phyloP scores from a whole-genome alignment of 2,797 vertebrate species.

The Silurus lanzhouensis region DNA sequence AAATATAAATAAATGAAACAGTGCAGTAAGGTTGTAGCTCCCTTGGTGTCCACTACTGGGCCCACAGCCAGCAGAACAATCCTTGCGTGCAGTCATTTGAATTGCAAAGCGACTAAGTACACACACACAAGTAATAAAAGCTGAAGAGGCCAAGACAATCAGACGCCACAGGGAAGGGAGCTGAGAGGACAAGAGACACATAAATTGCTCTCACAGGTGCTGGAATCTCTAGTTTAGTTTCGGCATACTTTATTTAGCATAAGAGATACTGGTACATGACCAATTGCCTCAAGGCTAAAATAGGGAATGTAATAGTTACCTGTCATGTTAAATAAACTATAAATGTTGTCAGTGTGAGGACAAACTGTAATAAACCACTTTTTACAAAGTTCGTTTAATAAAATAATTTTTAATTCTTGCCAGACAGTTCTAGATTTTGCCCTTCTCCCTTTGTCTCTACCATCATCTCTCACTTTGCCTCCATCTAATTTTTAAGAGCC shows the following conservation, averaged over 20 bases:
- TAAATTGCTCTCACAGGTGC: not conserved
- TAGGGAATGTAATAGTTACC: not conserved
- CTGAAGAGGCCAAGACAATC: slow-evolving; percentile 63
- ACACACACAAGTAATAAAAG: slow-evolving; percentile 73
- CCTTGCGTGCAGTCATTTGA: slow-evolving; percentile 70
- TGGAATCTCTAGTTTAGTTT: not conserved
- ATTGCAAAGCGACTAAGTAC: slow-evolving; percentile 74
- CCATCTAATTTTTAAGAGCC: not conserved
- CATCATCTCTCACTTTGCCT: not conserved
- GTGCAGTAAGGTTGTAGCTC: slow-evolving; percentile 61
- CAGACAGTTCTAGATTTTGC: not conserved
- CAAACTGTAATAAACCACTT: not conserved
- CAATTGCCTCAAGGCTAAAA: not conserved
- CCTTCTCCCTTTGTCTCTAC: not conserved
- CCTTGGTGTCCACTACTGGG: slow-evolving; percentile 58
- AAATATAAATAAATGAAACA: slow-evolving; percentile 28
- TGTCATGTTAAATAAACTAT: not conserved
- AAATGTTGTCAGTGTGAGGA: not conserved
- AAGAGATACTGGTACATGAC: not conserved
- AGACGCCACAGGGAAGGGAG: slow-evolving; percentile 64
- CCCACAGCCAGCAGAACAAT: slow-evolving; percentile 45
- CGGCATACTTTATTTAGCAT: not conserved
- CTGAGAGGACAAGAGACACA: slow-evolving; percentile 2
- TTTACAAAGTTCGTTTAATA: not conserved
- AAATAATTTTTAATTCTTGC: not conserved